A percentile compares a stretch with the other conserved stretches of the same genome.
phyloP scores from a whole-genome alignment of 2,113 vertebrate genomes.

The Plestiodon gilberti region DNA sequence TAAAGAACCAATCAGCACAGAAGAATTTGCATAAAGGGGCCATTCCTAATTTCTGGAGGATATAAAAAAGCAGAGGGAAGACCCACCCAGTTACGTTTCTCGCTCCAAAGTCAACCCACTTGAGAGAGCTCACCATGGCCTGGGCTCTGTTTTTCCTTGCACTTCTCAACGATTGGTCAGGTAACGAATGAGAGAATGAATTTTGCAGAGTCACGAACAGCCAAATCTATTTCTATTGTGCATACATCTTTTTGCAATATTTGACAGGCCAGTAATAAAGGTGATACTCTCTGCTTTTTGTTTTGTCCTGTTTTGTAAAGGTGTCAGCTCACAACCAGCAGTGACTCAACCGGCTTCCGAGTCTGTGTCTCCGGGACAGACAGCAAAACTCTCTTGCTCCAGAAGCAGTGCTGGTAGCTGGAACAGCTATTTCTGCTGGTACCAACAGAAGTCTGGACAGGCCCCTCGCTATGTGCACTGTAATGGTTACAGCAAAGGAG shows the following conservation, averaged over 20 bases:
- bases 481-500: not conserved
- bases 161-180: not conserved
- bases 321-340: conserved; percentile 2
- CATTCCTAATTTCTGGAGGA: not conserved
- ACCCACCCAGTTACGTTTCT: not conserved
- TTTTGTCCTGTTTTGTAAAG: not conserved
- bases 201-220: not conserved
- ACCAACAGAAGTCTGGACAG: not conserved
- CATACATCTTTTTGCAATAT: too few relatives aligned
- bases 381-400: conserved; percentile 3
- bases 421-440: accelerated
- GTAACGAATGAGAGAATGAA: not conserved
- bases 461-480: not conserved
- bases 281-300: not conserved
- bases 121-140: not conserved
- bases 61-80: not conserved
- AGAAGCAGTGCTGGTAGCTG: not conserved
- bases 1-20: not conserved
- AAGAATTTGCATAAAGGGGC: not conserved
- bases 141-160: not conserved
- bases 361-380: not conserved
- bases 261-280: not conserved
- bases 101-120: not conserved
- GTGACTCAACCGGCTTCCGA: conserved; percentile 5
- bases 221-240: not conserved